Conservation (phyloP, 1,140 invertebrate genomes). For the Diorhabda sublineata region DNA sequence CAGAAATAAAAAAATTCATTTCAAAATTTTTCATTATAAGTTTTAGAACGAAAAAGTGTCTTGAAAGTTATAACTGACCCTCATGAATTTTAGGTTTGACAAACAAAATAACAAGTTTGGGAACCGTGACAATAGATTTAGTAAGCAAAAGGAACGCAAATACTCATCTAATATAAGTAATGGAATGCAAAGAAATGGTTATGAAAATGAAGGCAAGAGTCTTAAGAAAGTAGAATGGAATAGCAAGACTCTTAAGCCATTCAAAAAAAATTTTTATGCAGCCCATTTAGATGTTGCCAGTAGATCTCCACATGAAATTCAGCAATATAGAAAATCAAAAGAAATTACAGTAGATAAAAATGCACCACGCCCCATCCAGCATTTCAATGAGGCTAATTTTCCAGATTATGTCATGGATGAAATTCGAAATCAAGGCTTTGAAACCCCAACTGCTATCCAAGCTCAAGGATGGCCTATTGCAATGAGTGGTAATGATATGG, state of each 20-base stretch:
- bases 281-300: constrained; percentile 69
- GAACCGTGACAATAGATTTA: too few relatives aligned
- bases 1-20: too few relatives aligned
- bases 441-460: constrained; percentile 81
- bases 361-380: constrained; percentile 69
- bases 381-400: constrained; percentile 75
- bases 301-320: constrained; percentile 70
- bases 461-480: constrained; percentile 89
- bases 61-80: too few relatives aligned
- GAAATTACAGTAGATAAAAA: constrained; percentile 75
- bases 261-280: constrained; percentile 92
- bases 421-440: constrained; percentile 69
- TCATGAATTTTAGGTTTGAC: too few relatives aligned
- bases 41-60: too few relatives aligned
- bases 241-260: constrained; percentile 67
- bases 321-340: constrained; percentile 69
- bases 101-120: too few relatives aligned
- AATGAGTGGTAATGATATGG: constrained; percentile 81
- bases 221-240: constrained; percentile 78
- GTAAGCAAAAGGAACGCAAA: too few relatives aligned
- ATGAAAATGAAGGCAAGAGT: constrained; percentile 43
- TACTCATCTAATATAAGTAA: neutral
- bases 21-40: too few relatives aligned
- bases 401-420: constrained; percentile 75
- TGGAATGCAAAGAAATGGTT: constrained; percentile 30